Evolutionary conservation across 2,113 vertebrate species (phyloP).

Genomic region (Mormoops blainvillei): DNA sequence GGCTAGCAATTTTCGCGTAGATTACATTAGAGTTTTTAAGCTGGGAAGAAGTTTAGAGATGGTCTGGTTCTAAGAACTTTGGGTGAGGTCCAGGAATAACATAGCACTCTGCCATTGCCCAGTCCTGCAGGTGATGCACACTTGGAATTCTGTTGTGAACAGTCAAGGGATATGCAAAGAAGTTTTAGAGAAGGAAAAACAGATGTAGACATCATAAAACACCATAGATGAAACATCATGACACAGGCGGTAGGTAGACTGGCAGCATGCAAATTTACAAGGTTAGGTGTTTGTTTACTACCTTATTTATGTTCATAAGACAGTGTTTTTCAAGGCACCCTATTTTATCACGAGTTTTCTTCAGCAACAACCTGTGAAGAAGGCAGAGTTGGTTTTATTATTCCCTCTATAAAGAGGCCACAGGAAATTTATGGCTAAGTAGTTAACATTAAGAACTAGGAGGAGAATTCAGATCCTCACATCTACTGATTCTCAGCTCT

Average conservation of each 20-base stretch:
- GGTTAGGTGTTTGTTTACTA: neutral
- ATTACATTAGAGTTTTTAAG: neutral
- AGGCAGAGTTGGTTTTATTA: neutral
- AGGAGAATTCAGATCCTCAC: neutral
- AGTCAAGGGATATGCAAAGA: neutral
- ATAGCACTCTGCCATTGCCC: neutral
- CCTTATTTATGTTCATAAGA: neutral
- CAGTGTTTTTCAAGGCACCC: neutral
- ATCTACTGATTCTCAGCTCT: neutral
- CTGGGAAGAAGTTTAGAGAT: neutral
- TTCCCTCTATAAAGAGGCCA: neutral
- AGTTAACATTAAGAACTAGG: neutral
- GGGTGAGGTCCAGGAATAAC: neutral
- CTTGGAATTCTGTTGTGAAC: conserved; percentile 1
- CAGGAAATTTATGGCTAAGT: neutral
- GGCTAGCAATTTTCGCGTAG: neutral
- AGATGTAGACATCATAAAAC: neutral
- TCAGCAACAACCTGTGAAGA: neutral
- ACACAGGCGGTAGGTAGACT: neutral
- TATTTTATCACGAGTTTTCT: neutral
- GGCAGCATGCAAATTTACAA: neutral
- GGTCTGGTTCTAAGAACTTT: neutral
- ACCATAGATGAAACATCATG: neutral
- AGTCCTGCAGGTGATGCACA: neutral
- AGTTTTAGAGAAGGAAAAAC: neutral